Percentiles rank a stretch among this genome's conserved stretches.
These are phyloP conservation scores for Chaetops frenatus DNA, from an alignment of 2,113 vertebrate species.

Conservation along the genomic window DNA sequence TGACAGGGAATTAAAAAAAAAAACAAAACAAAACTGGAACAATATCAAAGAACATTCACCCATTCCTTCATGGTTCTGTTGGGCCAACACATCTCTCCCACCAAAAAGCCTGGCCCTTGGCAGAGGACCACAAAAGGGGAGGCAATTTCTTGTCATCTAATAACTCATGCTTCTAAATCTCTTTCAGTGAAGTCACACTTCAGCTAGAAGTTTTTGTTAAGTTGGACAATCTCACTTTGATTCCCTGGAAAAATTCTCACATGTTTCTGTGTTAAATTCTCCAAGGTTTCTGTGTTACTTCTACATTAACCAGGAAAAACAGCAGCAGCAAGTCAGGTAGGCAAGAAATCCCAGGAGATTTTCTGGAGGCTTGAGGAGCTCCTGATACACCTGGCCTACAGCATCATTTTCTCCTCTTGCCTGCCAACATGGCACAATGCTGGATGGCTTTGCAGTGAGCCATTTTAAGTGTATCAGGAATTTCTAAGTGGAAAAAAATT, in stretches of 20 bases:
- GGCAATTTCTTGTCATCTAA: background rate
- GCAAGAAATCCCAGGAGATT: background rate
- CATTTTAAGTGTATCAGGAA: background rate
- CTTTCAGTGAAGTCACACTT: background rate
- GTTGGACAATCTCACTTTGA: background rate
- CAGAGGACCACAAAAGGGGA: background rate
- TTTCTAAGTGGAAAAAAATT: background rate
- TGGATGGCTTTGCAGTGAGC: background rate
- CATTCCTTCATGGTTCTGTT: background rate
- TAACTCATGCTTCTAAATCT: background rate
- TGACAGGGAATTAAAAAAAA: background rate
- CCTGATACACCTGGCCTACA: background rate
- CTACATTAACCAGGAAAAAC: background rate
- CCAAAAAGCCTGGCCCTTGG: background rate
- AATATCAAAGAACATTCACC: constrained; percentile 5
- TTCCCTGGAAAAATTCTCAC: background rate
- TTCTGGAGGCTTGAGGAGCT: background rate
- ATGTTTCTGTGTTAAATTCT: background rate
- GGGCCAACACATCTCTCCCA: background rate
- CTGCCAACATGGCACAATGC: background rate
- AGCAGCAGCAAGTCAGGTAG: background rate
- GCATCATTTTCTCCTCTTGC: background rate
- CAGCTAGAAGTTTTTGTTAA: background rate
- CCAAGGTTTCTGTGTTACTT: background rate
- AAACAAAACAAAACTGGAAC: background rate